Percentiles rank a stretch among this genome's conserved stretches.
These are phyloP conservation scores for Mobula hypostoma DNA, from an alignment of 2,113 vertebrate species.

Conservation along the genomic window DNA sequence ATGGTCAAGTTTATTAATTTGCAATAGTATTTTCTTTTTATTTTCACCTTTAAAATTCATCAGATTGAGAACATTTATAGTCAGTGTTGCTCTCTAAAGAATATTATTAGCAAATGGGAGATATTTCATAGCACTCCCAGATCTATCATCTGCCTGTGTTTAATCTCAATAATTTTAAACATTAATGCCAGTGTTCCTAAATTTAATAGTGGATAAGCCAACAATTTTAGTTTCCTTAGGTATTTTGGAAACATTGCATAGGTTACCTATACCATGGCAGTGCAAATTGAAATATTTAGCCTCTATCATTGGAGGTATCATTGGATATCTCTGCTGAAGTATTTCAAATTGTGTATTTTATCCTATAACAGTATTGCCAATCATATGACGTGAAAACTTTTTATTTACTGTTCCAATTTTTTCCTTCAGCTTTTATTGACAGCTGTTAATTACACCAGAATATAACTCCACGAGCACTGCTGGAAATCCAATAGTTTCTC, in stretches of 20 bases:
- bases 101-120: neutral
- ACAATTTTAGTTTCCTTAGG: neutral
- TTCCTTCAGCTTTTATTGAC: neutral
- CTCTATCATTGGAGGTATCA: neutral
- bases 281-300: neutral
- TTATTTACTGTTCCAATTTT: neutral
- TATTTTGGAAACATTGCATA: neutral
- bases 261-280: neutral
- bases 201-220: neutral
- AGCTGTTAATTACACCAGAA: neutral
- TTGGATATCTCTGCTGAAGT: neutral
- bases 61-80: neutral
- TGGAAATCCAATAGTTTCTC: neutral
- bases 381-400: neutral
- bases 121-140: neutral
- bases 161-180: conserved; percentile 25
- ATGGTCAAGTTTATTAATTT: neutral
- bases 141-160: neutral
- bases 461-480: neutral
- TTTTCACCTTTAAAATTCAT: neutral
- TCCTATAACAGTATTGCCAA: neutral
- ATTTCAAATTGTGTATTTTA: neutral
- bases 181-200: neutral
- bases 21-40: neutral
- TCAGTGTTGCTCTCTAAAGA: neutral